Evolutionary conservation across 1,140 invertebrate species (phyloP), one percentile per base, ranked within the genome.

Genomic region (Pachypeltis micranthus): DNA sequence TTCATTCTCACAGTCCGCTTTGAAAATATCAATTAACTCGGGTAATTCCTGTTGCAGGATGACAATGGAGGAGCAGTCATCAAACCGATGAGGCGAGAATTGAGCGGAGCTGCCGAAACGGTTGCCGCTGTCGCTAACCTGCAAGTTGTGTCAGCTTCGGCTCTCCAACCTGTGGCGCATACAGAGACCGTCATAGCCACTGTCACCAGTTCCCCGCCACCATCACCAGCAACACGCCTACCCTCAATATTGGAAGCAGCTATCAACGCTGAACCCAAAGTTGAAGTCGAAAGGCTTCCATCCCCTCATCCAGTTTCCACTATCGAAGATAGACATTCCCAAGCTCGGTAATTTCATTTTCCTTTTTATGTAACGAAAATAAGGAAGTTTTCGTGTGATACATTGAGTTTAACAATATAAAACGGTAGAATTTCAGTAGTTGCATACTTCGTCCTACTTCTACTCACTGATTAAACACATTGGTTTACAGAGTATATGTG

Each of bases 241-340:
- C 80, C 86, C 3, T 84, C 85, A 23, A 82, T 88, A 21, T 73
- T 90, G n/a, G 88, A 90, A 72, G 86, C 87, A 10, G 87, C 87
- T 12, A 90, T 91, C 68, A 90, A 91, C 71, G 86, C 86, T 16
- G 88, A 90, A 69, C 88, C 89, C 4, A 88, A 90, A 71, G 87
- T 89, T 16, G 87, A 90, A 74, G 87, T 89, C 19, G 87, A 90
- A 73, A 80, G 85, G 19, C 67, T 75, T 25, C 72, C 74, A 19
- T 73, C 74, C 39, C 73, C 75, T 0, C 65, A 68, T 26, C 61
- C 66, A 12, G 62, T 67, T 44, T 61, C 68, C 2, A 57, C 66
- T 39, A 57, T 63, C 23, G 72, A 71, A 26, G 69, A 72, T 44
- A 64, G 66, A 26, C 62, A 68, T 16, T 69, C 71, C 21, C 70